Base-by-base conservation (phyloP, 2,113 vertebrate genomes). In the Cyprinodon variegatus region DNA sequence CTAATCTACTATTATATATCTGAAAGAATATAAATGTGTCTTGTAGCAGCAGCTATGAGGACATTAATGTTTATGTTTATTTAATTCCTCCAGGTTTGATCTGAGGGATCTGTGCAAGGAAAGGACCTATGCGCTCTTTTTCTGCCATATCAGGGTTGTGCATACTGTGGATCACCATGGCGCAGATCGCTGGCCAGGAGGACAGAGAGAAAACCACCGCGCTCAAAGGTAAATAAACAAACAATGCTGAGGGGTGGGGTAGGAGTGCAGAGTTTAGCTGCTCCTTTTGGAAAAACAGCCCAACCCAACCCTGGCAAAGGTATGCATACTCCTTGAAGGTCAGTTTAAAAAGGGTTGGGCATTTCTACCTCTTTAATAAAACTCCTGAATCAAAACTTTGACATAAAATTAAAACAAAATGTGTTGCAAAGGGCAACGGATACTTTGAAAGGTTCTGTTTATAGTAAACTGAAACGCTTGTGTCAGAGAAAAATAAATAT, bases 121-220 rank as follows among this genome's bases (percentile, higher is more conserved):
- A 43, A 68, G 71, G 74, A 93, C 94, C 91, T 94, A 97, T 97
- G 95, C 92, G 84, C 85, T 38, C 94, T 95, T 81, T 81, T 82
- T 76, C 88, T 92, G 91, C 90, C 82, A 87, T 92, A 92, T 92
- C 73, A 76, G 68, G 63, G 36, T 65, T 95, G 64, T 94, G 91
- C 78, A 87, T 91, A 84, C 37, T 94, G 93, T 95, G 93, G 92
- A 90, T 96, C 92, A 93, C 65, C 82, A 98, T 98, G 97, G 97
- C 98, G 85, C 96, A 98, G 74, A 90, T 95, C 84, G 95, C 94
- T 89, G 96, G 94, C 73, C 95, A 96, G 72, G 97, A 98, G 82
- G 97, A 99, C 92, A 96, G 95, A 92, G 97, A 98, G 91, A 99
- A 97, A 92, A 97, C 97, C 1, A 97, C 97, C 81, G 96, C 96